Conservation (phyloP, 2,888 invertebrate genomes). For the Hybos culiciformis region DNA sequence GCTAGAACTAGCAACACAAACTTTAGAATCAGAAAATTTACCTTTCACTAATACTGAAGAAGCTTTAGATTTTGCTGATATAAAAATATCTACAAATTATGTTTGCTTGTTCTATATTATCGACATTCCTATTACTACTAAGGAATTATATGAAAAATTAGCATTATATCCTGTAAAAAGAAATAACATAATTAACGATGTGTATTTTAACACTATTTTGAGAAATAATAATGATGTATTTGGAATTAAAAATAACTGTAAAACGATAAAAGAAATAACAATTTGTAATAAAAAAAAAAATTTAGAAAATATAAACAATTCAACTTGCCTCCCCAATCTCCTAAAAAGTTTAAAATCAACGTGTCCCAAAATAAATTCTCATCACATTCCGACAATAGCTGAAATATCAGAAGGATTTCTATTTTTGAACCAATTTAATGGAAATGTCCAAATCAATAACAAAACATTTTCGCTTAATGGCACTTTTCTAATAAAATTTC, state of each 20-base stretch:
- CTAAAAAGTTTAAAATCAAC: constrained; percentile 11
- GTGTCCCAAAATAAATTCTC: constrained; percentile 9
- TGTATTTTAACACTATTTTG: constrained; percentile 8
- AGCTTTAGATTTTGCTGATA: constrained; percentile 8
- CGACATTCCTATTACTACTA: constrained; percentile 9
- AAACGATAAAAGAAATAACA: constrained; percentile 6
- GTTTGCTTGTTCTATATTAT: constrained; percentile 5
- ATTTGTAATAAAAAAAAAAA: constrained; percentile 11
- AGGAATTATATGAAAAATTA: constrained; percentile 8
- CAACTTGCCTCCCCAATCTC: constrained; percentile 12
- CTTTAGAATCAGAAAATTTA: constrained; percentile 12
- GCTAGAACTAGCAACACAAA: constrained; percentile 11
- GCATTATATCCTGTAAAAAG: constrained; percentile 11
- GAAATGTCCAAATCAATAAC: constrained; percentile 3
- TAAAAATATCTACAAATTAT: constrained; percentile 8
- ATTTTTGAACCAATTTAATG: constrained; percentile 12
- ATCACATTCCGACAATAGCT: constrained; percentile 11
- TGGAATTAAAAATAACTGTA: constrained; percentile 8
- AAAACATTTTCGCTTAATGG: constrained; percentile 4
- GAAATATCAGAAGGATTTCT: constrained; percentile 12
- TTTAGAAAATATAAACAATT: constrained; percentile 9
- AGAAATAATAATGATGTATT: constrained; percentile 8
- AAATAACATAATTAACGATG: constrained; percentile 8
- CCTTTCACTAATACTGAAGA: constrained; percentile 10
- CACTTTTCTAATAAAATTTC: constrained; percentile 10